A percentile compares a stretch with the other conserved stretches of the same genome.
phyloP scores from a whole-genome alignment of 2,113 vertebrate species.

The Corythornis madagascariensis region DNA sequence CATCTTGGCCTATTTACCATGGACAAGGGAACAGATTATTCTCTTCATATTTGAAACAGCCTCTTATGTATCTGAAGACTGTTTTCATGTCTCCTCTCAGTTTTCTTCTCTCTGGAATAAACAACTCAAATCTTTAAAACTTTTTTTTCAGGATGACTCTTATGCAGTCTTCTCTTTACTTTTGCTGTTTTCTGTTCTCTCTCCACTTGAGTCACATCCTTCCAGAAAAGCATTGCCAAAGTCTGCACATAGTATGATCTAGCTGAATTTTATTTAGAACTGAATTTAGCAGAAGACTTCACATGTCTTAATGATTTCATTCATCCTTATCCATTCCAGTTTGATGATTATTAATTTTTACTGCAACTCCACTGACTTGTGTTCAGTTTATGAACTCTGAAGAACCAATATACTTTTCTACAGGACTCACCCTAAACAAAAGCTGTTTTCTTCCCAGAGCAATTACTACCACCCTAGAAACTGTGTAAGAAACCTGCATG shows the following conservation, averaged over 20 bases:
- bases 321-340: background rate
- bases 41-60: background rate
- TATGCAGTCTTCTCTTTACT: background rate
- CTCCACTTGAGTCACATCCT: background rate
- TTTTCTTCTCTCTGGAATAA: conserved; percentile 32
- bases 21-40: background rate
- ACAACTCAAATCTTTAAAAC: background rate
- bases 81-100: conserved; percentile 13
- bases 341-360: background rate
- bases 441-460: background rate
- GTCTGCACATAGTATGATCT: background rate
- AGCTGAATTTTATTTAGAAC: background rate
- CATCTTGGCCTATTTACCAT: conserved; percentile 7
- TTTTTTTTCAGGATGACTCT: background rate
- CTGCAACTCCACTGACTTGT: background rate
- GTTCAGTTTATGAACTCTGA: background rate
- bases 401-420: background rate
- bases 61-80: background rate
- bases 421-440: background rate
- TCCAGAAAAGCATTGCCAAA: background rate
- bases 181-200: background rate
- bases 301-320: background rate
- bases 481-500: background rate
- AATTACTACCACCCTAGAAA: background rate
- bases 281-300: background rate